These are phyloP conservation scores for Salticus scenicus DNA, from an alignment of 2,888 invertebrate species.

Conservation along the genomic window DNA sequence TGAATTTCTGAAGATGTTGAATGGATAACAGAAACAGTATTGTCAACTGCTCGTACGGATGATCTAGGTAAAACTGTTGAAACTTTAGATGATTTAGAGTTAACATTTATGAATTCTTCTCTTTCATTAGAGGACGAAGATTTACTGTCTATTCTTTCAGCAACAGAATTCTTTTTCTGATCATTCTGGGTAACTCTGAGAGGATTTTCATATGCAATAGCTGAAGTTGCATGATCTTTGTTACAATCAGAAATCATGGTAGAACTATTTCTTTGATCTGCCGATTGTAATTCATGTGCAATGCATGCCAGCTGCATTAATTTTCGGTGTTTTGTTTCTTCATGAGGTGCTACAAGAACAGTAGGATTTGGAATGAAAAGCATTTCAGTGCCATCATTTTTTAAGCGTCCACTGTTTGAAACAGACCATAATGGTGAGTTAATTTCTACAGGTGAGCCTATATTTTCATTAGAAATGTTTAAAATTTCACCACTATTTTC, in stretches of 20 bases:
- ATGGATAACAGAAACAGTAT: slow-evolving; percentile 17
- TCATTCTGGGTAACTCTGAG: not conserved
- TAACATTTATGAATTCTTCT: not conserved
- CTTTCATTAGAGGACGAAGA: too few species aligned
- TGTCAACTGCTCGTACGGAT: slow-evolving; percentile 10
- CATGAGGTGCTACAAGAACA: not conserved
- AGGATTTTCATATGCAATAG: not conserved
- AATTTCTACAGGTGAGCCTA: not conserved
- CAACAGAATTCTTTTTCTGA: not conserved
- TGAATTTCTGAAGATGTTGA: not conserved
- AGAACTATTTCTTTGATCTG: not conserved
- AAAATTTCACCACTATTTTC: not conserved
- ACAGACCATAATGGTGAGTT: not conserved
- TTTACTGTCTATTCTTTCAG: not conserved
- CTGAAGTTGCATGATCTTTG: not conserved
- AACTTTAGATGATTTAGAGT: not conserved
- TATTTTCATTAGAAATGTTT: not conserved
- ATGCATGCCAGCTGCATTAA: slow-evolving; percentile 7
- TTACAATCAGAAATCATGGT: not conserved
- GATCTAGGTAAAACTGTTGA: not conserved
- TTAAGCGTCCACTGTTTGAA: not conserved
- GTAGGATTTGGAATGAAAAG: slow-evolving; percentile 16
- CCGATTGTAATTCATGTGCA: slow-evolving; percentile 13
- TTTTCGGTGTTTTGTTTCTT: slow-evolving; percentile 1
- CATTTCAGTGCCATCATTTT: slow-evolving; percentile 9